Conservation (phyloP, 2,888 invertebrate genomes). For the Sphecodes monilicornis region DNA sequence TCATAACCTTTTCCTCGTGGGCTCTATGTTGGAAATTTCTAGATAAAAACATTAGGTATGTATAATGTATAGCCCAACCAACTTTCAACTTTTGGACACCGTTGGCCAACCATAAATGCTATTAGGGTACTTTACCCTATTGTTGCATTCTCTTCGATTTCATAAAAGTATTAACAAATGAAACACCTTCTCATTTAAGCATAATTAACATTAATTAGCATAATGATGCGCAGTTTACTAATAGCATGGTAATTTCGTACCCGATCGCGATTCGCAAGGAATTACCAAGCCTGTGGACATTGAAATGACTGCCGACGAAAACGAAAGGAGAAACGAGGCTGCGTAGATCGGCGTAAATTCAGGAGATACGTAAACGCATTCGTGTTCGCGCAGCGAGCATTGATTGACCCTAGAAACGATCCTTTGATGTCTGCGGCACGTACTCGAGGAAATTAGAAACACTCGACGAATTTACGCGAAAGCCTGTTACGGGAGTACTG, state of each 20-base stretch:
- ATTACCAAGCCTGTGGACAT: background rate
- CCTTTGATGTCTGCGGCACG: constrained; percentile 49
- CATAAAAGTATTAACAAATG: no score
- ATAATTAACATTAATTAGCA: background rate
- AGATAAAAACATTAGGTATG: no score
- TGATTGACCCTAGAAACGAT: constrained; percentile 48
- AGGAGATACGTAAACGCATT: constrained; percentile 43
- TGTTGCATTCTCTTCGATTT: no score
- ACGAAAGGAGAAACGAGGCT: background rate
- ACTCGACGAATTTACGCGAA: constrained; percentile 53
- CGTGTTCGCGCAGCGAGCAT: constrained; percentile 30
- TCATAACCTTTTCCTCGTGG: no score
- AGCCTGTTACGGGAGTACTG: constrained; percentile 19
- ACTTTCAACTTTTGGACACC: no score
- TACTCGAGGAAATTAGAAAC: constrained; percentile 57
- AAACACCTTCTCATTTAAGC: background rate
- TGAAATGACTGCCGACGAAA: background rate
- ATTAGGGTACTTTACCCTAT: no score
- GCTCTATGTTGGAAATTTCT: no score
- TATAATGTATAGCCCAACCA: no score
- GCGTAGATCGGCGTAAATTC: constrained; percentile 21
- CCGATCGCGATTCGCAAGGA: background rate
- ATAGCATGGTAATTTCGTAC: background rate
- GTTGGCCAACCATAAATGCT: no score
- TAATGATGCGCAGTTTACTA: background rate